Conservation (phyloP, 2,888 invertebrate species). For the Athripsodes cinereus region DNA sequence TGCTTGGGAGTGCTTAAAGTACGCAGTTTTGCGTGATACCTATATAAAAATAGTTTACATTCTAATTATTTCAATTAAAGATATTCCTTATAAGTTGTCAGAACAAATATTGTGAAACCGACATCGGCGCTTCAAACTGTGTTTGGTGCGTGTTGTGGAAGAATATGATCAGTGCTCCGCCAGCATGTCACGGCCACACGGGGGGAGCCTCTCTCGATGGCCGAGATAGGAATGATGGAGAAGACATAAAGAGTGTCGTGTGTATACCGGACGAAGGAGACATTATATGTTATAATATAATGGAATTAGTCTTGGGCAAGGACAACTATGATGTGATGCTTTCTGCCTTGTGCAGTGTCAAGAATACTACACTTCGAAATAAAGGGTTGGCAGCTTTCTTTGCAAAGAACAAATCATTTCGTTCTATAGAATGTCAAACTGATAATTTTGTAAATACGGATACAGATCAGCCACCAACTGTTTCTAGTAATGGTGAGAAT, state of each 20-base stretch:
- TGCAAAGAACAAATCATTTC: slow-evolving; percentile 1
- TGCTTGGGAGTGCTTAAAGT: too few species aligned
- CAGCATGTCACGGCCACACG: too few species aligned
- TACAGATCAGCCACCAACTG: too few species aligned
- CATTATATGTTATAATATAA: neutral
- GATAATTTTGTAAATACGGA: neutral
- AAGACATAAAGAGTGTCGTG: neutral
- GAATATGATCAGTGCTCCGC: too few species aligned
- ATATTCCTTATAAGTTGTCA: too few species aligned
- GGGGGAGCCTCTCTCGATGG: neutral
- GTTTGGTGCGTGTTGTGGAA: too few species aligned
- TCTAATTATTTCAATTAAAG: too few species aligned
- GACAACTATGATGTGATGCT: slow-evolving; percentile 2
- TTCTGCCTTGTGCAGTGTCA: slow-evolving; percentile 10
- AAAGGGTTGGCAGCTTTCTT: slow-evolving; percentile 11
- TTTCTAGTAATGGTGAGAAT: neutral
- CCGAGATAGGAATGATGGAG: neutral
- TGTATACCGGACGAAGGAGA: neutral
- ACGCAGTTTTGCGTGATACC: too few species aligned
- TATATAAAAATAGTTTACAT: too few species aligned
- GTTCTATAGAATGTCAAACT: slow-evolving; percentile 6
- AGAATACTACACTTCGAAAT: neutral
- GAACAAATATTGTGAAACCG: too few species aligned
- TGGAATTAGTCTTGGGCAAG: neutral
- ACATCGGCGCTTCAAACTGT: too few species aligned